phyloP scores from a whole-genome alignment of 2,113 vertebrate species.

The Odocoileus virginianus region DNA sequence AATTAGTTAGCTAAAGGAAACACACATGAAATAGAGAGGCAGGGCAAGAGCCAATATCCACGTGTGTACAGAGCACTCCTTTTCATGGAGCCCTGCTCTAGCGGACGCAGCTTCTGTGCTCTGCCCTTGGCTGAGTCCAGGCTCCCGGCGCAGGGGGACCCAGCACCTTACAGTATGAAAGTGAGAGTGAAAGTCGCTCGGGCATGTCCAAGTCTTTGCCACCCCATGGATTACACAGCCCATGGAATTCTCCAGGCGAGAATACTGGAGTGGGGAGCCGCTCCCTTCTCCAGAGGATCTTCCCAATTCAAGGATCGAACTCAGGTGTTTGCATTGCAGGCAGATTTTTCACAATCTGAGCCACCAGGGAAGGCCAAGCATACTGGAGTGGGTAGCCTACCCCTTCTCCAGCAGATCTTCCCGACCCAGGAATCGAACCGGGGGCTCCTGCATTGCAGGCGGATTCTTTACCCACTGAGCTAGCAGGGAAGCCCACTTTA shows the following conservation, averaged over 20 bases:
- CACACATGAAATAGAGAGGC: neutral
- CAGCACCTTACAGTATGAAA: too few relatives aligned
- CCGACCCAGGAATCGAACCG: neutral
- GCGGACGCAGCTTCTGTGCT: neutral
- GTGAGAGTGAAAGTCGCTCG: neutral
- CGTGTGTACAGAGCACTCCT: accelerated
- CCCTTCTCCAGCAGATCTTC: neutral
- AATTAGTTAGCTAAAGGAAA: neutral
- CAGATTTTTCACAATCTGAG: neutral
- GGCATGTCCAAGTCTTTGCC: neutral
- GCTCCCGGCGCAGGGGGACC: accelerated
- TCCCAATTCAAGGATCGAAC: neutral
- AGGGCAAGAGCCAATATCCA: neutral
- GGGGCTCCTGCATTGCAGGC: neutral
- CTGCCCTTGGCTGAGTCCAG: neutral
- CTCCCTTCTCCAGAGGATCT: neutral
- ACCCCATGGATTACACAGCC: neutral
- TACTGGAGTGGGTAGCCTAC: neutral
- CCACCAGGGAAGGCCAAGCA: neutral
- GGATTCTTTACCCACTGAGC: neutral
- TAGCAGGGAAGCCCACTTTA: neutral
- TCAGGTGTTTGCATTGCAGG: neutral
- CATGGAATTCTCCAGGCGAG: neutral
- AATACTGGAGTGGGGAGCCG: neutral
- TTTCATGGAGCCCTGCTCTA: accelerated